Base-by-base conservation (phyloP, 1,140 invertebrate genomes). In the Ptiloglossa arizonensis region DNA sequence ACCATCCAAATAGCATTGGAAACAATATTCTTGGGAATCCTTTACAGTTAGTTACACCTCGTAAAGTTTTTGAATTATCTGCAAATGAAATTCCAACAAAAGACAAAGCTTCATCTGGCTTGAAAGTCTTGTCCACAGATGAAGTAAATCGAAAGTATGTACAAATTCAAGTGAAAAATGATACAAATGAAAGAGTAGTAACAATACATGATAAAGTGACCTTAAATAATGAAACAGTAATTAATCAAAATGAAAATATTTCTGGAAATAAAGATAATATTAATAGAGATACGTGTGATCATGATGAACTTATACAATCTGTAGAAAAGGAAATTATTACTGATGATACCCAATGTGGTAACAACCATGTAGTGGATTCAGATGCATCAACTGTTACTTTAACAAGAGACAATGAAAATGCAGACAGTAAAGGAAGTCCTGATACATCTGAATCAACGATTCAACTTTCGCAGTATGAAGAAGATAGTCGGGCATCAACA, bases 141-240 rank as follows among this genome's bases (percentile, higher is more conserved):
- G 82, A 88, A 52, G 80, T 89, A 19, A 88, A 87, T 68, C 46
- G 19, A 1, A 88, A 87, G 24, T 71, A 72, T 24, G 24, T 83
- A 13, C 81, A 87, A 54, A 44, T 87, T 59, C 62, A 82, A 48
- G 52, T 86, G 9, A 77, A 75, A 2, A 56, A 50, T 11, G 64
- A 83, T 4, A 60, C 59, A 9, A 59, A 59, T 4, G 78, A 70
- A 32, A 52, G 67, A 24, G 56, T 69, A 17, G 70, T 81, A 17
- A 86, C 27, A 15, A 60, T 83, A 69, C 66, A 63, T 13, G 56
- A 86, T 8, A 70, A 57, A 54, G 38, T 38, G 46, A 50, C 15
- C 50, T 44, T 66, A 77, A 78, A 41, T 54, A 29, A 73, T 3
- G 59, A 70, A 41, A 0, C 38, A 9, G 22, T 56, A 32, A 44